Conservation (phyloP, 2,113 vertebrate species). For the Trogon melanurus region DNA sequence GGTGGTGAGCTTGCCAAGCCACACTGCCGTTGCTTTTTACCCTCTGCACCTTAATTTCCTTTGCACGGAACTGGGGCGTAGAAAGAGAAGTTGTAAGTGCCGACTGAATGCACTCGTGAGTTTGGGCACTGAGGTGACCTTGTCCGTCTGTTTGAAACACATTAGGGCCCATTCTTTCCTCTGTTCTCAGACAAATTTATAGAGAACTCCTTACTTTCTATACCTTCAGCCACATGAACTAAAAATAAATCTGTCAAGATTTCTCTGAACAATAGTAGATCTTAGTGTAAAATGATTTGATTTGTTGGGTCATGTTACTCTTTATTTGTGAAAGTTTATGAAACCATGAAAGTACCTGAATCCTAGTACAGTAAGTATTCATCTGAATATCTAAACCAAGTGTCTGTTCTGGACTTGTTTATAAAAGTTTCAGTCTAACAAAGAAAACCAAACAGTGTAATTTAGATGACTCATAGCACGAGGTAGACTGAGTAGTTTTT, state of each 20-base stretch:
- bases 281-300: not conserved
- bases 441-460: not conserved
- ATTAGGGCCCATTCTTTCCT: not conserved
- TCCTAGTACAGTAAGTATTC: not conserved
- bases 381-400: not conserved
- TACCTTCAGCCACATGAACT: rapidly evolving
- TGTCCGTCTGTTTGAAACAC: not conserved
- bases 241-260: not conserved
- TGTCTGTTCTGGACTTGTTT: not conserved
- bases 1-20: not conserved
- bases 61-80: not conserved
- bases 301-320: not conserved
- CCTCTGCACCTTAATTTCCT: not conserved
- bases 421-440: not conserved
- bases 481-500: not conserved
- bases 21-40: not conserved
- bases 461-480: not conserved
- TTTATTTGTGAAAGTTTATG: not conserved
- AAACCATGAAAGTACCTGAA: not conserved
- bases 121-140: not conserved
- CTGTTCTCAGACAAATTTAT: not conserved
- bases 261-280: not conserved
- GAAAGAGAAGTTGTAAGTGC: not conserved
- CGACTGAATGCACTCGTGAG: rapidly evolving
- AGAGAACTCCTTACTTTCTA: not conserved